Percentiles rank a stretch among this genome's conserved stretches.
phyloP scores from a whole-genome alignment of 1,140 invertebrate species.

The Cydia amplana region DNA sequence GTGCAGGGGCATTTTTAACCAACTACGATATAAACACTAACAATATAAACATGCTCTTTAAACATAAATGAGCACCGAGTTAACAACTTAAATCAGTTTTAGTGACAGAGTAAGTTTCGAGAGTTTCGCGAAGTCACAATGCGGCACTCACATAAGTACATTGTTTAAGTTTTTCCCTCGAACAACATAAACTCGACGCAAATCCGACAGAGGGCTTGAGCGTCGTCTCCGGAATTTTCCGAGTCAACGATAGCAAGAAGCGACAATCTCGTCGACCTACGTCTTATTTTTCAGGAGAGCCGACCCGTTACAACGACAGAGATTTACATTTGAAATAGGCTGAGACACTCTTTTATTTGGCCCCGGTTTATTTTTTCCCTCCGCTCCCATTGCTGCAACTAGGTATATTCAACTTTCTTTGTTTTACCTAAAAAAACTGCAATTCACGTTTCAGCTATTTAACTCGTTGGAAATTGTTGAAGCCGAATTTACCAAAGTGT shows the following conservation, averaged over 20 bases:
- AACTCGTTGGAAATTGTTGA: conserved; percentile 33
- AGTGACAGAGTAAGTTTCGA: neutral
- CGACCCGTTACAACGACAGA: conserved; percentile 63
- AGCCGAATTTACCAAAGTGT: neutral
- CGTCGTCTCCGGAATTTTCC: conserved; percentile 58
- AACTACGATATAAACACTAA: neutral
- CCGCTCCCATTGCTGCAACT: conserved; percentile 44
- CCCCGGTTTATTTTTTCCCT: conserved; percentile 49
- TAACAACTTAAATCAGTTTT: neutral
- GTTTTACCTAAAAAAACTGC: conserved; percentile 11
- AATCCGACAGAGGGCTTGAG: conserved; percentile 54
- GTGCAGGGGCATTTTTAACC: neutral
- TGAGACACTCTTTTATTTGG: conserved; percentile 60
- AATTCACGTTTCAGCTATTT: conserved; percentile 26
- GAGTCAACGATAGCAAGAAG: conserved; percentile 61
- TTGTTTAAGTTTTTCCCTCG: conserved; percentile 33
- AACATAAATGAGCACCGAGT: neutral
- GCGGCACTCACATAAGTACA: conserved; percentile 6
- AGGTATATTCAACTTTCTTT: conserved; percentile 32
- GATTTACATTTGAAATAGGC: conserved; percentile 73
- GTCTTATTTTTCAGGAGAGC: conserved; percentile 65
- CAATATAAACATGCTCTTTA: neutral
- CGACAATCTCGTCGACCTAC: conserved; percentile 59
- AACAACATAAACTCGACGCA: conserved; percentile 54
- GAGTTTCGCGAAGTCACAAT: neutral